These are phyloP conservation scores for Stenodera caucasica DNA, from an alignment of 2,888 invertebrate genomes.

Conservation along the genomic window DNA sequence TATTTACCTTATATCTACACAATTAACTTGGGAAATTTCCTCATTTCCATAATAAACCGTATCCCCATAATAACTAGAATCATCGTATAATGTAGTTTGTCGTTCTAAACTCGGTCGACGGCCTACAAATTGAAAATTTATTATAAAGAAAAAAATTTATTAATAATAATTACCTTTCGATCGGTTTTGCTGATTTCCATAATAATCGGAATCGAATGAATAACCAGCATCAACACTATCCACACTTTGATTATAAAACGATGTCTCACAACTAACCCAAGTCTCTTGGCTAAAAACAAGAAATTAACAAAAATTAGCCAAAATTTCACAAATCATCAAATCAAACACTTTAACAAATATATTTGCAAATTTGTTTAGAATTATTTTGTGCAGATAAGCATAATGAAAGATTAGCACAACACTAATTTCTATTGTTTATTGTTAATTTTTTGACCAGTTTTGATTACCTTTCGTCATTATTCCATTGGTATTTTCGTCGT, in stretches of 20 bases:
- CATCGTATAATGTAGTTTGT: constrained; percentile 78
- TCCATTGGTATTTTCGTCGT: constrained; percentile 61
- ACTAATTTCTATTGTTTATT: constrained; percentile 1
- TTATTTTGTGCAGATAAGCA: background rate
- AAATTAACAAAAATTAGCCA: background rate
- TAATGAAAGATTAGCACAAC: background rate
- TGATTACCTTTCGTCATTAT: constrained; percentile 61
- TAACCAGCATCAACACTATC: constrained; percentile 53
- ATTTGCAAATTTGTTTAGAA: background rate
- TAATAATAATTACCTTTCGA: constrained; percentile 42
- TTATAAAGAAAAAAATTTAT: constrained; percentile 13
- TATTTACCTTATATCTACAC: constrained; percentile 44
- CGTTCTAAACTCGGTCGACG: constrained; percentile 78
- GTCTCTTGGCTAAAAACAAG: constrained; percentile 60
- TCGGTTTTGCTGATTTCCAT: constrained; percentile 47
- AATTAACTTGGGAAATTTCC: constrained; percentile 47
- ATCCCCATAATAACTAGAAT: constrained; percentile 63
- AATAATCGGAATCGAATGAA: constrained; percentile 55
- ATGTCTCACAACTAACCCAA: constrained; percentile 61
- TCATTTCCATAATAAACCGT: constrained; percentile 53
- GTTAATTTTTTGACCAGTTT: constrained; percentile 17
- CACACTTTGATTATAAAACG: constrained; percentile 53
- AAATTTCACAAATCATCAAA: too few species aligned
- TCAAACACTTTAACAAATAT: too few species aligned
- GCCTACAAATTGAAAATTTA: constrained; percentile 10